Percentiles rank a stretch among this genome's conserved stretches.
Conservation (phyloP, 2,797 vertebrate genomes). For the Acestrorhynchus altus region DNA sequence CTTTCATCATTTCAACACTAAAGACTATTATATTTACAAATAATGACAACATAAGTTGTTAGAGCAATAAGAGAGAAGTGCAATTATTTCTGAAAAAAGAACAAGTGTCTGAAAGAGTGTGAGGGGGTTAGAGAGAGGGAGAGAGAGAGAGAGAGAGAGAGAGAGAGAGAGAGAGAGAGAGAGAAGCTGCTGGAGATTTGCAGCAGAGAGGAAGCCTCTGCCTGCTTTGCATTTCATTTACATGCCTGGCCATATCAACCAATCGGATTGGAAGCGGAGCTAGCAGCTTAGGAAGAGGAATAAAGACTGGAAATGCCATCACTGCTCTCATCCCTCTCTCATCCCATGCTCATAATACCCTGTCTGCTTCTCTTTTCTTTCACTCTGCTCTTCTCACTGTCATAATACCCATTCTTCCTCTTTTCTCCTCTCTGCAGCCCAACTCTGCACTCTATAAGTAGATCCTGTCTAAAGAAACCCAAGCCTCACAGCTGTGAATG, state of each 20-base stretch:
- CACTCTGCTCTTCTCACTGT: conserved; percentile 69
- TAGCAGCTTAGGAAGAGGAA: conserved; percentile 77
- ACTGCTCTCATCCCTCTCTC: conserved; percentile 77
- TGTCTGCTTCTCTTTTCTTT: conserved; percentile 76
- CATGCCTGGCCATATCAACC: conserved; percentile 87
- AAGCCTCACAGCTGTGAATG: conserved; percentile 49
- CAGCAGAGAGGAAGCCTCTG: conserved; percentile 72
- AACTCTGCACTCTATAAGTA: conserved; percentile 67
- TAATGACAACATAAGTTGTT: too few relatives aligned
- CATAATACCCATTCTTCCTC: conserved; percentile 77
- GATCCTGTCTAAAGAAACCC: conserved; percentile 66
- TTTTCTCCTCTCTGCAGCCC: conserved; percentile 68
- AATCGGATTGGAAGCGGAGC: conserved; percentile 82
- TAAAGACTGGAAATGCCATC: conserved; percentile 81
- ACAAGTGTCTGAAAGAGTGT: not conserved
- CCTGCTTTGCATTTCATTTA: conserved; percentile 91
- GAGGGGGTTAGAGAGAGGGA: conserved; percentile 27
- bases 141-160: not conserved
- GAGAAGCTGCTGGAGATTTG: conserved; percentile 69
- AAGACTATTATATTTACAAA: too few relatives aligned
- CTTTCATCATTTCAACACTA: too few relatives aligned
- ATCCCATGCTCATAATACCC: conserved; percentile 73
- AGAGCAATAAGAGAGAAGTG: not conserved
- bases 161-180: conserved; percentile 45
- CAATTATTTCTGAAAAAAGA: not conserved